These are phyloP conservation scores for Nothoprocta pentlandii DNA, from an alignment of 2,113 vertebrate genomes.

Conservation along the genomic window DNA sequence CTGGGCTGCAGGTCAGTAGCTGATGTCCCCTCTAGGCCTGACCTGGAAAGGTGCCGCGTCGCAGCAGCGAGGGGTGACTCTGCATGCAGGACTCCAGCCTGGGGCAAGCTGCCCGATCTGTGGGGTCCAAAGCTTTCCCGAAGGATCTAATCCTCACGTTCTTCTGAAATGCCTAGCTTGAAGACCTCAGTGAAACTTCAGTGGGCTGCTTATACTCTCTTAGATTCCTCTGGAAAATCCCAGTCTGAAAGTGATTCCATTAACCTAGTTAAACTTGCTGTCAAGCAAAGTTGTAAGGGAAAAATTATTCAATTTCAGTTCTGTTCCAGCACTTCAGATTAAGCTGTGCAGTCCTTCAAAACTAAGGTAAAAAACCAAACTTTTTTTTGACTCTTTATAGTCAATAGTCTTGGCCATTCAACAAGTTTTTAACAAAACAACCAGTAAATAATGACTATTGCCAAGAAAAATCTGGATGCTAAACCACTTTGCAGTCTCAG, in stretches of 20 bases:
- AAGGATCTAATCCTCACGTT: too few species aligned
- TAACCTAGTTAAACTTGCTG: neutral
- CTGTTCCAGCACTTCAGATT: neutral
- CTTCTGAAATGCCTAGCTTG: too few species aligned
- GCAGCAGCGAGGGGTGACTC: accelerated
- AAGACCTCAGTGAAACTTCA: too few species aligned
- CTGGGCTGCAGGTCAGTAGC: too few species aligned
- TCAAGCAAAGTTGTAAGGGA: accelerated
- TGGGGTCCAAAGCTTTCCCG: too few species aligned
- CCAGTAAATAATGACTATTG: neutral
- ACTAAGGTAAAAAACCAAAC: neutral
- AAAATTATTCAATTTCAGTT: neutral
- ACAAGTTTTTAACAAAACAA: neutral
- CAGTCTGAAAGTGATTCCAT: neutral
- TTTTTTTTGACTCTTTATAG: neutral
- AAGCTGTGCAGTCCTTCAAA: neutral
- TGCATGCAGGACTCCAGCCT: neutral
- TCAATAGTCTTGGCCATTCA: neutral
- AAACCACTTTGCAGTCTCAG: neutral
- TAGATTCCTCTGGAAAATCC: neutral
- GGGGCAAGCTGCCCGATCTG: neutral
- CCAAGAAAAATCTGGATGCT: neutral
- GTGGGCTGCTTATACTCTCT: neutral
- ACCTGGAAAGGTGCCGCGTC: accelerated
- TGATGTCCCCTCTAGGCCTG: too few species aligned